Base-by-base conservation (phyloP, 2,888 invertebrate genomes). In the Dione vanillae region DNA sequence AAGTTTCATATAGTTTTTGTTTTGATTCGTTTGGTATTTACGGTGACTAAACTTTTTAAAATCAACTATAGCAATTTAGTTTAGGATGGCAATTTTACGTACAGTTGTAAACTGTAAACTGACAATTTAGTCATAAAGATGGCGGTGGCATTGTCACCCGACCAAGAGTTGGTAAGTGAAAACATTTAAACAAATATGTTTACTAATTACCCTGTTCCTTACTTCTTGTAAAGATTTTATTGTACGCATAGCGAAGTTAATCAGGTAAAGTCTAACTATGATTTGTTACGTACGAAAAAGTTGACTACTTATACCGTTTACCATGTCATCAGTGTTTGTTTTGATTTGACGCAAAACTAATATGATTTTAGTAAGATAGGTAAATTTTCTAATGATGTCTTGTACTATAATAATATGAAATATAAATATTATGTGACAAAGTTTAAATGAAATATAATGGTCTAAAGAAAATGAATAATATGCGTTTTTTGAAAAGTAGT, bases 111-210 rank as follows among this genome's bases (percentile, higher is more conserved):
- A 64, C 54, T 54, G n/a, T 62, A 45, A 64, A 49, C 19, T 64
- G 64, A 64, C 64, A 64, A 40, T 64, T 64, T 75, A 80, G 78
- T 79, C 76, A 74, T 76, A 88, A 94, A 94, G 81, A 93, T 93
- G 96, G 96, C 96, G 94, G 95, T 96, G 93, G 95, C 94, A 85
- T 94, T 96, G 94, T 95, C 96, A 92, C 94, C 95, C 87, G 96
- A 96, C 89, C 96, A 96, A 87, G 96, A 96, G 92, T 94, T 95
- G 94, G 96, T 96, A 88, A 96, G 95, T 95, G 54, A 67, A 71
- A 74, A 66, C 70, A 71, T 56, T 74, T 62, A 76, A 76, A 74
- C n/a, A 81, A 78, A 71, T 76, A 76, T 74, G 73, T 54, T 14
- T 14, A 58, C 35, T 14, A 54, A 56, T 41, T 52, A 37, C 40